Evolutionary conservation across 2,113 vertebrate species (phyloP), one percentile per base, ranked within the genome.

Genomic region (Crotalus horridus): DNA sequence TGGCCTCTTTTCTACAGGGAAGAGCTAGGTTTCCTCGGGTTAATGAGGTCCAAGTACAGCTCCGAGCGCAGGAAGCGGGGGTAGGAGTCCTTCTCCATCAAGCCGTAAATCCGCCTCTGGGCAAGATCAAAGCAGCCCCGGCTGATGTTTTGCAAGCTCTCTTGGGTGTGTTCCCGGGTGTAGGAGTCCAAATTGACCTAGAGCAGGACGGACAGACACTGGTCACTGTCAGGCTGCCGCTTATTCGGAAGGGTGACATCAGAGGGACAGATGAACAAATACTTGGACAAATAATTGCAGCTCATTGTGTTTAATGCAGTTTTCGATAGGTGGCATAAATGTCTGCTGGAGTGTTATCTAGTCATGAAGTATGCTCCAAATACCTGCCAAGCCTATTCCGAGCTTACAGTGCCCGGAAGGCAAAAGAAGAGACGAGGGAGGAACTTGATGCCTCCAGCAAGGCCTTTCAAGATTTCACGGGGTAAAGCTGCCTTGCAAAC

Each of bases 1-100:
- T 13, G 17, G 53, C 91, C 2, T 51, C 86, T 69, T 93, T 69
- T 93, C 97, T 98, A 98, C 93, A 98, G 98, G 0, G 98, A 97
- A 46, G 98, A 97, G 96, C 98, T 99, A 96, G 97, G 95, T 95
- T 99, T 99, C 98, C 99, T 99, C 97, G 99, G 99, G 97, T 99
- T 99, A 95, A 99, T 97, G 97, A 99, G 98, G 98, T 99, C 99
- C 97, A 98, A 96, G 97, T 99, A 99, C 91, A 99, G 98, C 97
- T 99, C 99, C 1, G 99, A 99, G 96, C 99, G 99, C 86, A 99
- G 98, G 97, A 99, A 99, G 61, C 99, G 98, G 1, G 99, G 99
- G 91, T 99, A 99, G 0, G 99, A 99, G 98, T 99, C 99, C 96
- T 99, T 99, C 97, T 99, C 99, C 99, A 99, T 99, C 86, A 99